These are phyloP conservation scores for Polydrusus cervinus DNA, from an alignment of 2,888 invertebrate species.

Conservation along the genomic window DNA sequence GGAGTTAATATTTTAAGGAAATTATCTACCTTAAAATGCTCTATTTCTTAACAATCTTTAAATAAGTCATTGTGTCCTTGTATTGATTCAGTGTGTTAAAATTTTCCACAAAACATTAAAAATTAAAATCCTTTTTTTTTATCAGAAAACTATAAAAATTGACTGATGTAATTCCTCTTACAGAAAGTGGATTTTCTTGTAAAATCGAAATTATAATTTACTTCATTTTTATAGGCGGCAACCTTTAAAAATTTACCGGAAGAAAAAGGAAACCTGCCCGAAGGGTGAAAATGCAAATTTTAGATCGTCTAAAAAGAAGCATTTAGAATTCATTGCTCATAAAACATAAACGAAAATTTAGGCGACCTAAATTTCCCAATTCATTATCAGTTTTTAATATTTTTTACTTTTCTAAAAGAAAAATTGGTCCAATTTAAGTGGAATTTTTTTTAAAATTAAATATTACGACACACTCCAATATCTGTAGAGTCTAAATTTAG, in stretches of 20 bases:
- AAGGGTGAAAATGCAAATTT: not conserved
- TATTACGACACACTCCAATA: no score
- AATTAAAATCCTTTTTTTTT: not conserved
- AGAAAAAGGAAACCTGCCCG: not conserved
- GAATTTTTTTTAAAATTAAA: not conserved
- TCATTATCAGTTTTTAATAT: conserved; percentile 1
- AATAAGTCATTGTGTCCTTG: no score
- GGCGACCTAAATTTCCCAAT: not conserved
- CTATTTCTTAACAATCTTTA: no score
- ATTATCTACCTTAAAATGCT: no score
- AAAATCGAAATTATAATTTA: conserved; percentile 10
- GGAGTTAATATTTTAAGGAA: no score
- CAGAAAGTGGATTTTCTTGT: conserved; percentile 20
- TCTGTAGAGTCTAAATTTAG: no score
- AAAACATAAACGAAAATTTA: conserved; percentile 2
- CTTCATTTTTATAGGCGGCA: conserved; percentile 7
- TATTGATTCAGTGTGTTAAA: not conserved
- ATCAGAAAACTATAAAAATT: not conserved
- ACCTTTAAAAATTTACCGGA: not conserved
- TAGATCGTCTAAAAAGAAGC: not conserved
- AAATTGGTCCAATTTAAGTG: no score
- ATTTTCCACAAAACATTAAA: not conserved
- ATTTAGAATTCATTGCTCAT: not conserved
- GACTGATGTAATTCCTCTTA: not conserved
- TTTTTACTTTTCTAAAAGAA: not conserved